phyloP scores from a whole-genome alignment of 2,888 invertebrate species.

The Macroteleia sp. region DNA sequence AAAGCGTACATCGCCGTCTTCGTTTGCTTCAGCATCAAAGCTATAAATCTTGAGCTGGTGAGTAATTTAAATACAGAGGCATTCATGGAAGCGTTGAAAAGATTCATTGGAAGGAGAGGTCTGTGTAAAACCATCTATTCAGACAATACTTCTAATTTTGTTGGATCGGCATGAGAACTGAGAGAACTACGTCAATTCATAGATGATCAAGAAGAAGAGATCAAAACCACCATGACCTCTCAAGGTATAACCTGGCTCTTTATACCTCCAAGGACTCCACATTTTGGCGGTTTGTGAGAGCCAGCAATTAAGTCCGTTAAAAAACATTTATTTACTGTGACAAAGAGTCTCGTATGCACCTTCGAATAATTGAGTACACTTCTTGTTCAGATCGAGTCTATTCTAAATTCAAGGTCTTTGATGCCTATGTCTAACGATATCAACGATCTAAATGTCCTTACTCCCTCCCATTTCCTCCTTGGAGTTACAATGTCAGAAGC shows the following conservation, averaged over 20 bases:
- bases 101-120: not conserved
- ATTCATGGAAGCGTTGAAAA: not conserved
- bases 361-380: constrained; percentile 9
- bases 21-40: not conserved
- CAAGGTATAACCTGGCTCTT: constrained; percentile 1
- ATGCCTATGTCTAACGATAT: constrained; percentile 5
- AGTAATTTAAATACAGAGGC: not conserved
- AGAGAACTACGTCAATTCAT: too few relatives aligned
- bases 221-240: too few relatives aligned
- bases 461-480: constrained; percentile 14
- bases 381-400: constrained; percentile 10
- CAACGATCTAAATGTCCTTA: constrained; percentile 2
- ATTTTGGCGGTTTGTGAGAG: constrained; percentile 18
- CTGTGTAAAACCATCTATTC: not conserved
- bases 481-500: not conserved
- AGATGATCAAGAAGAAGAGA: too few relatives aligned
- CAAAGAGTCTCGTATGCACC: constrained; percentile 39
- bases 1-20: not conserved
- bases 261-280: not conserved
- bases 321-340: constrained; percentile 44
- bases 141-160: not conserved
- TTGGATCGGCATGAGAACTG: too few relatives aligned
- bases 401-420: constrained; percentile 13
- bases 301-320: not conserved
- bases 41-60: not conserved